A percentile compares a stretch with the other conserved stretches of the same genome.
phyloP scores from a whole-genome alignment of 2,888 invertebrate genomes.

The Drosophila paranaensis region DNA sequence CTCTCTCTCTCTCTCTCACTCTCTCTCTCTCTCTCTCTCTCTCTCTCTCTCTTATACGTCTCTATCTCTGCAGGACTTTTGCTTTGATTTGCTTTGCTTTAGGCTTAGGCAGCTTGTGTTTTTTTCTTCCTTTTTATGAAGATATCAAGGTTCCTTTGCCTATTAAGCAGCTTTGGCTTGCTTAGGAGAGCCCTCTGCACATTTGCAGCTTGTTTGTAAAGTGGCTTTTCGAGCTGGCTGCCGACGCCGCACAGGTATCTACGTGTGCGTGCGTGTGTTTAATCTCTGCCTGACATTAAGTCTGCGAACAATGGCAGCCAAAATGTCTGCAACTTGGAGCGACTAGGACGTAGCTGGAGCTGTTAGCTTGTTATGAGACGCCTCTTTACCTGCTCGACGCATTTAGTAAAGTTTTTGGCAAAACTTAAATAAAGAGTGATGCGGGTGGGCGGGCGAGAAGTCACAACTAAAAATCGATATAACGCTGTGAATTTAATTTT shows the following conservation, averaged over 20 bases:
- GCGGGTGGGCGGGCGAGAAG: background rate
- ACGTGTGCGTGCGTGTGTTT: conserved; percentile 41
- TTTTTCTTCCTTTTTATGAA: background rate
- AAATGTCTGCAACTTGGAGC: conserved; percentile 54
- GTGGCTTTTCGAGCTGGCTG: conserved; percentile 65
- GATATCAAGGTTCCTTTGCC: conserved; percentile 19
- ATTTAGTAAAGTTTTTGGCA: conserved; percentile 64
- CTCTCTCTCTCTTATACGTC: no score
- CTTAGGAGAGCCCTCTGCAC: conserved; percentile 42
- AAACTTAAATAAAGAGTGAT: conserved; percentile 50
- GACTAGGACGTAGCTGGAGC: conserved; percentile 8
- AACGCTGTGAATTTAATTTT: conserved; percentile 75
- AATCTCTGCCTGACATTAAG: conserved; percentile 70
- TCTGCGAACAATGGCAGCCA: conserved; percentile 54
- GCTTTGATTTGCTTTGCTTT: conserved; percentile 1
- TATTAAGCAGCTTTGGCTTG: conserved; percentile 39
- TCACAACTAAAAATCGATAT: conserved; percentile 50
- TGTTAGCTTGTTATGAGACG: conserved; percentile 55
- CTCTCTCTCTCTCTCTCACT: no score
- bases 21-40: no score
- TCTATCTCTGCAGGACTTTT: background rate
- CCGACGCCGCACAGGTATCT: conserved; percentile 6
- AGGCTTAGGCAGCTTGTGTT: background rate
- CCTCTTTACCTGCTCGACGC: conserved; percentile 63
- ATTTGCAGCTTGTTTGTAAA: conserved; percentile 68